These are phyloP conservation scores for Plagiodera versicolora DNA, from an alignment of 2,888 invertebrate genomes.

Conservation along the genomic window DNA sequence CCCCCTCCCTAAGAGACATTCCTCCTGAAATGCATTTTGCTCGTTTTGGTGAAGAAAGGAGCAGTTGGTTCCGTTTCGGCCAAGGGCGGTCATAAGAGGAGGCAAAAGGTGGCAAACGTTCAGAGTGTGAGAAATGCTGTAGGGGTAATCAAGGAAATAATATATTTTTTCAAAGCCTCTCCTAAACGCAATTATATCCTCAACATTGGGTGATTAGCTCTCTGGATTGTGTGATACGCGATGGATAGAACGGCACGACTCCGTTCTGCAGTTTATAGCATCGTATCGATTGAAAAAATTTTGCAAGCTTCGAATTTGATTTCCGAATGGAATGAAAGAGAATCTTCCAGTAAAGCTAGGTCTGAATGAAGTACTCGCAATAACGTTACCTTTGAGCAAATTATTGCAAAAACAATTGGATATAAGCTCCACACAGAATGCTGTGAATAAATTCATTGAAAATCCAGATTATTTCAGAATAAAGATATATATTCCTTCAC, in stretches of 20 bases:
- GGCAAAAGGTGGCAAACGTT: too few relatives aligned
- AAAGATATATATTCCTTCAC: constrained; percentile 7
- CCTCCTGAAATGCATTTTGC: too few relatives aligned
- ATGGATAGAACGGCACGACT: constrained; percentile 9
- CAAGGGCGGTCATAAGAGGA: too few relatives aligned
- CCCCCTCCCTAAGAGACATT: too few relatives aligned
- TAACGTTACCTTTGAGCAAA: constrained; percentile 7
- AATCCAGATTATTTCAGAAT: not conserved
- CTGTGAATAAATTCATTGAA: not conserved
- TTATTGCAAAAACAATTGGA: not conserved
- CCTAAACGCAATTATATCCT: constrained; percentile 24
- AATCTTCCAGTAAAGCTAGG: too few relatives aligned
- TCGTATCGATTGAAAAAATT: constrained; percentile 3
- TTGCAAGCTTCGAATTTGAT: constrained; percentile 10
- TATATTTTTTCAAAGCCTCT: constrained; percentile 15
- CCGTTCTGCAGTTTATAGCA: constrained; percentile 4
- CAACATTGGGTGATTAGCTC: too few relatives aligned
- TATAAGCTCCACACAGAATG: not conserved
- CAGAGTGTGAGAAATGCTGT: too few relatives aligned
- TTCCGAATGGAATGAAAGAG: constrained; percentile 3
- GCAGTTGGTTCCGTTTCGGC: too few relatives aligned
- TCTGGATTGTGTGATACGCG: constrained; percentile 11
- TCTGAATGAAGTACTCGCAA: too few relatives aligned
- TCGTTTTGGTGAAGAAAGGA: too few relatives aligned
- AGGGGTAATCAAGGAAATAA: constrained; percentile 18